Evolutionary conservation across 2,888 invertebrate species (phyloP).

Genomic region (Tortrix viridana): DNA sequence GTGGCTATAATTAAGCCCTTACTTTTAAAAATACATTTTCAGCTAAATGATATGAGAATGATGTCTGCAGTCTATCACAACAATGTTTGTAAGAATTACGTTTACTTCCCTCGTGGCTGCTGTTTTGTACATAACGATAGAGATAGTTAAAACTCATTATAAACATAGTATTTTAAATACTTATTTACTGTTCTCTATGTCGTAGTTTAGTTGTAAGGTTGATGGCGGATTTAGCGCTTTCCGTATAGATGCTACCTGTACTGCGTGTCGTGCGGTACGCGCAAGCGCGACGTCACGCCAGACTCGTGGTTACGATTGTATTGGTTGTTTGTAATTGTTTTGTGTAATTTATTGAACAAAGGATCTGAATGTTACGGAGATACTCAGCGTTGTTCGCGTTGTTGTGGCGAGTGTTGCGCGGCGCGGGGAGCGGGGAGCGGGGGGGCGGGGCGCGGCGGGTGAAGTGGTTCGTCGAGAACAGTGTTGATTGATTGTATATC

Average conservation of each 20-base stretch:
- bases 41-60: no score
- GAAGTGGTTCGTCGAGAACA: not conserved
- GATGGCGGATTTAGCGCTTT: not conserved
- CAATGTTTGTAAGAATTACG: not conserved
- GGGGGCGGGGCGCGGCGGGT: no score
- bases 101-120: not conserved
- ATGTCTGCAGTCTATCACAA: not conserved
- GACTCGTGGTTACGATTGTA: not conserved
- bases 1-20: no score
- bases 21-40: no score
- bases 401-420: no score
- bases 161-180: slow-evolving; percentile 26
- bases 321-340: not conserved
- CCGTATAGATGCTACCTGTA: not conserved
- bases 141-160: slow-evolving; percentile 16
- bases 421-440: no score
- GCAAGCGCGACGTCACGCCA: not conserved
- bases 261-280: not conserved
- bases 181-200: slow-evolving; percentile 16
- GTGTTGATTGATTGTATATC: slow-evolving; percentile 25
- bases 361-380: slow-evolving; percentile 10
- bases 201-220: slow-evolving; percentile 1
- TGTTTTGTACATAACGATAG: slow-evolving; percentile 30
- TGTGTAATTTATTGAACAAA: slow-evolving; percentile 5
- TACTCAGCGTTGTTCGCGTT: not conserved